Conservation (phyloP, 2,113 vertebrate species). For the Rhodinocichla rosea region DNA sequence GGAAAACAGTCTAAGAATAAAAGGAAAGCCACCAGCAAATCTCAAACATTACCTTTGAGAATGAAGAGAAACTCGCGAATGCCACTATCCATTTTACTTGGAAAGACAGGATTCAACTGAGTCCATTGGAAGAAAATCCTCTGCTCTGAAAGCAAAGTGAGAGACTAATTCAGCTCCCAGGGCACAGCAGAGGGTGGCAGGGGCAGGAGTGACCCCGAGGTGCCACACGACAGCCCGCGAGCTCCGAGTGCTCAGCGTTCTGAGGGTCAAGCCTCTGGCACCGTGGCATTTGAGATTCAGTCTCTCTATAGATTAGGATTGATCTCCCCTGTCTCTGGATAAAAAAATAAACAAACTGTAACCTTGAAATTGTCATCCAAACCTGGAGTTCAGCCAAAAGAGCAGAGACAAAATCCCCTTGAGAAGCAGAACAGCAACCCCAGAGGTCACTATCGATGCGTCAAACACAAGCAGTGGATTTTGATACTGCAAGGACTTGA, state of each 20-base stretch:
- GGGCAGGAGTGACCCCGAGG: background rate
- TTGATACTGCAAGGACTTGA: background rate
- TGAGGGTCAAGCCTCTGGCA: background rate
- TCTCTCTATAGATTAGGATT: slow-evolving; percentile 39
- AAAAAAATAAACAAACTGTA: slow-evolving; percentile 12
- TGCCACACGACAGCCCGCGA: background rate
- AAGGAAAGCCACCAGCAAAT: background rate
- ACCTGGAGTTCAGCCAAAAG: slow-evolving; percentile 24
- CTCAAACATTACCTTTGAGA: background rate
- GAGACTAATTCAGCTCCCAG: background rate
- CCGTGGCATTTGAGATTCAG: slow-evolving; percentile 21
- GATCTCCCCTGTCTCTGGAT: slow-evolving; percentile 22
- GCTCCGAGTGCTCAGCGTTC: background rate
- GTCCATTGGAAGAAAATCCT: background rate
- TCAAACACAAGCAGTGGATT: background rate
- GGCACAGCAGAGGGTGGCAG: background rate
- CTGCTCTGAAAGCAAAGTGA: background rate
- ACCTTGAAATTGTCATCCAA: slow-evolving; percentile 48
- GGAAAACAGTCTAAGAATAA: background rate
- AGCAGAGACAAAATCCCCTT: slow-evolving; percentile 23
- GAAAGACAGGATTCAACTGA: background rate
- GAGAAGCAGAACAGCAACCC: slow-evolving; percentile 33
- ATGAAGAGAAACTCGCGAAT: background rate
- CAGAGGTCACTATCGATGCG: slow-evolving; percentile 9
- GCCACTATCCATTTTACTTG: background rate